These are phyloP conservation scores for Calcarius ornatus DNA, from an alignment of 2,113 vertebrate species.

Conservation along the genomic window DNA sequence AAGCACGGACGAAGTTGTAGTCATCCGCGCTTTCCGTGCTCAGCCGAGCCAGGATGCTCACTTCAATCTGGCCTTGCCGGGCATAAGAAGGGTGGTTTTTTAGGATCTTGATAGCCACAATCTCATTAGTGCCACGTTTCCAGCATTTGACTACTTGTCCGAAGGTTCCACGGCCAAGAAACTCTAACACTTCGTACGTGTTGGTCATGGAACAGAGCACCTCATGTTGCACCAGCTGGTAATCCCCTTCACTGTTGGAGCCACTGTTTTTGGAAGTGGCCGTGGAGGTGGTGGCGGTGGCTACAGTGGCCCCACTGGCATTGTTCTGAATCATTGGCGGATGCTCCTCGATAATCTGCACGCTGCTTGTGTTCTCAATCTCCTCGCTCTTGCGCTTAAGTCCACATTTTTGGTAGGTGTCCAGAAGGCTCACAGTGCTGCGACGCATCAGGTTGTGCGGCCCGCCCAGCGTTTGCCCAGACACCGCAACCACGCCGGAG, in stretches of 20 bases:
- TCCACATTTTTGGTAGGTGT: slow-evolving; percentile 99
- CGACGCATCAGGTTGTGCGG: slow-evolving; percentile 97
- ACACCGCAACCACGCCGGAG: slow-evolving; percentile 78
- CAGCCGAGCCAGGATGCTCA: slow-evolving; percentile 95
- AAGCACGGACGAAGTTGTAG: slow-evolving; percentile 97
- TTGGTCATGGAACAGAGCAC: slow-evolving; percentile 99
- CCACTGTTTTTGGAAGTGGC: slow-evolving; percentile 96
- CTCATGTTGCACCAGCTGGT: slow-evolving; percentile 97
- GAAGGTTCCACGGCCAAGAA: slow-evolving; percentile 94
- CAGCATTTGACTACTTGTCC: slow-evolving; percentile 99
- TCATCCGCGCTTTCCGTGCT: slow-evolving; percentile 97
- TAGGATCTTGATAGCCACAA: slow-evolving; percentile 97
- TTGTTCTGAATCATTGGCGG: slow-evolving; percentile 93
- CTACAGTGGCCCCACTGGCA: slow-evolving; percentile 87
- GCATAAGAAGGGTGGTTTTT: slow-evolving; percentile 98
- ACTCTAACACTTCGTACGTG: slow-evolving; percentile 96
- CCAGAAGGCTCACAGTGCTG: slow-evolving; percentile 97
- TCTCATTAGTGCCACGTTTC: slow-evolving; percentile 98
- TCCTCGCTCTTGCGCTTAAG: slow-evolving; percentile 99
- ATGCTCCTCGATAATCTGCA: slow-evolving; percentile 95
- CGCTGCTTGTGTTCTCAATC: slow-evolving; percentile 93
- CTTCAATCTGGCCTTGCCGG: slow-evolving; percentile 97
- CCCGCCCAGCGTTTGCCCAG: slow-evolving; percentile 84
- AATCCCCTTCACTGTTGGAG: slow-evolving; percentile 95
- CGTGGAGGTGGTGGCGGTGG: slow-evolving; percentile 86